Conservation (phyloP, 2,797 vertebrate genomes). For the Tiaroga cobitis region DNA sequence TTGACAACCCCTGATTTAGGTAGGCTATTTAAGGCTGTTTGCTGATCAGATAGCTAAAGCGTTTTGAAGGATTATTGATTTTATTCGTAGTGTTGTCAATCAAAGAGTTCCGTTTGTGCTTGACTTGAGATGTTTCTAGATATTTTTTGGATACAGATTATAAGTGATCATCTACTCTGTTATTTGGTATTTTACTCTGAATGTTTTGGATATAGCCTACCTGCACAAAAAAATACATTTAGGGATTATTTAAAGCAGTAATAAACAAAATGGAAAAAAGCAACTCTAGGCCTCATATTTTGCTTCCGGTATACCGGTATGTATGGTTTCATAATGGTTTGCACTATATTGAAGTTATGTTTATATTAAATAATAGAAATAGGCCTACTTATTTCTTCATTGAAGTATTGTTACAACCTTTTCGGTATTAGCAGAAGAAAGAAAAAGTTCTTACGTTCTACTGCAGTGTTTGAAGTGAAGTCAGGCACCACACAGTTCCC, state of each 20-base stretch:
- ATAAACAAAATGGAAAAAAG: too few relatives aligned
- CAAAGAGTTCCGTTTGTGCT: not conserved
- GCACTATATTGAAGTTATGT: not conserved
- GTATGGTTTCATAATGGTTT: not conserved
- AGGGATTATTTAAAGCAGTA: too few relatives aligned
- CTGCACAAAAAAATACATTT: not conserved
- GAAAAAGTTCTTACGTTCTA: not conserved
- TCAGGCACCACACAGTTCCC: conserved; percentile 6
- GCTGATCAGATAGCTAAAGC: not conserved
- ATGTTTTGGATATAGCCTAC: not conserved
- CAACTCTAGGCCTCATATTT: not conserved
- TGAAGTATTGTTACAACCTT: not conserved
- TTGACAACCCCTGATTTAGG: not conserved
- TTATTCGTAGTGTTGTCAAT: not conserved
- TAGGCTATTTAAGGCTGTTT: not conserved
- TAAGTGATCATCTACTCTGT: too few relatives aligned
- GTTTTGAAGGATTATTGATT: not conserved
- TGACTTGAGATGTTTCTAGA: not conserved
- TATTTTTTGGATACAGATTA: not conserved
- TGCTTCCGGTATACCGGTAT: too few relatives aligned
- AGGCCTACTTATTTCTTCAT: too few relatives aligned
- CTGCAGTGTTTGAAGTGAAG: conserved; percentile 1
- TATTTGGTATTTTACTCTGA: not conserved
- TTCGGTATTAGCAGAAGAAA: not conserved
- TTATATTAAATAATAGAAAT: not conserved